Base-by-base conservation (phyloP, 2,888 invertebrate species). In the Plebejus anna region DNA sequence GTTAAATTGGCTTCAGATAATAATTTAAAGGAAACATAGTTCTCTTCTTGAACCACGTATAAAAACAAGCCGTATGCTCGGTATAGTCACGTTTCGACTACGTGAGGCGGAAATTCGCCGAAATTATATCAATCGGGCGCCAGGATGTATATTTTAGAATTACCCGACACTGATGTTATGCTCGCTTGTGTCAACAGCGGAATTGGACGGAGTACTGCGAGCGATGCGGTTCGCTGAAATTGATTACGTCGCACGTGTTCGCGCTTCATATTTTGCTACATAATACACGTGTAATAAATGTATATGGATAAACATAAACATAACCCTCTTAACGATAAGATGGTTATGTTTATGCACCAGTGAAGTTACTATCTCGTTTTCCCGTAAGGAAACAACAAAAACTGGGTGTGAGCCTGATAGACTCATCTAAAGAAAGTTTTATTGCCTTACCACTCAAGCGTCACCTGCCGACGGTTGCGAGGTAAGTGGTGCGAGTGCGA, bases 11-110 rank as follows among this genome's bases (percentile, higher is more conserved):
- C 4, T 66, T 32, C 6, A 66, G 13, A 32, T 66, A 32, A 32
- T 32, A 66, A 66, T 38, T 75, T 32, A 57, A 57, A 57, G 22
- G 7, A 57, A 75, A 55, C 36, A 36, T 32, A 55, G 47, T 71
- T 71, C 9, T 55, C 16, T 73, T 32, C 55, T 13, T 78, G 6
- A 16, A 55, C 38, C 22, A 66, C 75, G 32, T 75, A 75, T 77
- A 59, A 79, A 78, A 77, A 77, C 77, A 78, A 75, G 76, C 76
- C 77, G 51, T 76, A 77, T 75, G 79, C 77, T 79, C 79, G 75
- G 78, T 76, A 86, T 84, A 85, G 87, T 87, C 88, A 89, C 88
- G 88, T 87, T 79, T 82, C 82, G 77, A 78, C 81, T 85, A 88
- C 88, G 88, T 88, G 88, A 84, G 82, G 76, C 76, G 83, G 82